These are phyloP conservation scores for Nautilus pompilius DNA, from an alignment of 1,140 invertebrate genomes.

Conservation along the genomic window DNA sequence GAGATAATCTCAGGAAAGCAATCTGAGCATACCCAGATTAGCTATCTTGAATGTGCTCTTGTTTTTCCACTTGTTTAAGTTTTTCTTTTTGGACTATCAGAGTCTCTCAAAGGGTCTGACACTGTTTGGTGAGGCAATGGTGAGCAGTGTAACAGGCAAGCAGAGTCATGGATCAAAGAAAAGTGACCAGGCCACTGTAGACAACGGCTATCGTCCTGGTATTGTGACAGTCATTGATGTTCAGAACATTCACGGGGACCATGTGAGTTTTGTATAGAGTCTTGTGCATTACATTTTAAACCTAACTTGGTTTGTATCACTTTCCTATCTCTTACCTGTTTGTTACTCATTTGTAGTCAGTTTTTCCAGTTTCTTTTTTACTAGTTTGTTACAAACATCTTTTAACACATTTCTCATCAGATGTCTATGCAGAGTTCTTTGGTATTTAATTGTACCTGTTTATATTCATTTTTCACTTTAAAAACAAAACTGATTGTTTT, in stretches of 20 bases:
- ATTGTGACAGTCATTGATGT: slow-evolving; percentile 87
- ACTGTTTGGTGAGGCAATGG: slow-evolving; percentile 90
- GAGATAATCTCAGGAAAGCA: too few relatives aligned
- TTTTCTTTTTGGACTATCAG: slow-evolving; percentile 28
- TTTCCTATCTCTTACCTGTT: too few relatives aligned
- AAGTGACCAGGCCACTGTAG: slow-evolving; percentile 23
- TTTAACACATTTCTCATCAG: neutral
- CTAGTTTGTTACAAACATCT: neutral
- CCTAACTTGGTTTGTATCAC: too few relatives aligned
- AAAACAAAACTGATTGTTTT: too few relatives aligned
- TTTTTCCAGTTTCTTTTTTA: too few relatives aligned
- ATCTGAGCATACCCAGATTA: too few relatives aligned
- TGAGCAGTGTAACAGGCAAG: slow-evolving; percentile 78
- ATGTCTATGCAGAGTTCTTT: too few relatives aligned
- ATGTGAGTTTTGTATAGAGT: slow-evolving; percentile 30
- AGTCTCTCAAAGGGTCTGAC: slow-evolving; percentile 59
- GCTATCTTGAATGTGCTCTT: too few relatives aligned
- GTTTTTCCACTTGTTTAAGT: neutral
- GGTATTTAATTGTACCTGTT: too few relatives aligned
- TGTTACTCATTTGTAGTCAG: too few relatives aligned
- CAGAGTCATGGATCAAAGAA: slow-evolving; percentile 28
- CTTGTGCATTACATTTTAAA: too few relatives aligned
- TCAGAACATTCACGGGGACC: slow-evolving; percentile 51
- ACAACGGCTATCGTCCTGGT: slow-evolving; percentile 64
- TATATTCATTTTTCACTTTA: too few relatives aligned